Base-by-base conservation (phyloP, 2,797 vertebrate species). In the Platyrinchus mystaceus region DNA sequence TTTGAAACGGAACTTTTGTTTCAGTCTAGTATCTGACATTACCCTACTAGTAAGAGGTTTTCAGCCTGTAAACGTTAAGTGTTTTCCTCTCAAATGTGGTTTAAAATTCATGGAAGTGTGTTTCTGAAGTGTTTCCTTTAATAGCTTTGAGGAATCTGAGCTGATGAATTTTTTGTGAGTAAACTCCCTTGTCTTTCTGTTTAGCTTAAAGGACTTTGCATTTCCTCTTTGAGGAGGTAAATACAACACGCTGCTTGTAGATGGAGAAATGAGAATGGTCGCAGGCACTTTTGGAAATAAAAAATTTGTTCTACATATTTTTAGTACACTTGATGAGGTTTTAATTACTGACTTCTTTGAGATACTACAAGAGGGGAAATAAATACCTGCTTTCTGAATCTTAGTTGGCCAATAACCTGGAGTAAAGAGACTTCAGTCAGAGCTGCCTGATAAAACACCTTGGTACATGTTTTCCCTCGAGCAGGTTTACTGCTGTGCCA, bases 391-490 rank as follows among this genome's bases (percentile, higher is more conserved):
- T 83, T 41, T 53, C 47, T 84, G 75, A 75, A 94, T 93, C 80
- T 52, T 85, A 49, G 67, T 43, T 80, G 74, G 75, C 75, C 91
- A 66, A 82, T 84, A 89, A 89, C 23, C 8, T 84, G 68, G 58
- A 87, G 16, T 69, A 67, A 88, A 85, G 53, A 93, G 74, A 64
- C 70, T 90, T 97, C 62, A 66, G 59, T 95, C 62, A 67, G 66
- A 96, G 28, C 64, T 89, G 24, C 80, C 60, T 92, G 88, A 94
- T 94, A 88, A 95, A 97, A 95, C 97, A 90, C 46, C 64, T 93
- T 44, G 23, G 47, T 90, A 59, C 9, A 1, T 69, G 63, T 92
- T 96, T 95, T 93, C 68, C 50, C 81, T 81, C 89, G 56, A 95
- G 84, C 77, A 85, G 32, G 15, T 94, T 92, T 69, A 77, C 47